Evolutionary conservation across 2,888 invertebrate species (phyloP), one percentile per base, ranked within the genome.

Genomic region (Folsomia manolachei): DNA sequence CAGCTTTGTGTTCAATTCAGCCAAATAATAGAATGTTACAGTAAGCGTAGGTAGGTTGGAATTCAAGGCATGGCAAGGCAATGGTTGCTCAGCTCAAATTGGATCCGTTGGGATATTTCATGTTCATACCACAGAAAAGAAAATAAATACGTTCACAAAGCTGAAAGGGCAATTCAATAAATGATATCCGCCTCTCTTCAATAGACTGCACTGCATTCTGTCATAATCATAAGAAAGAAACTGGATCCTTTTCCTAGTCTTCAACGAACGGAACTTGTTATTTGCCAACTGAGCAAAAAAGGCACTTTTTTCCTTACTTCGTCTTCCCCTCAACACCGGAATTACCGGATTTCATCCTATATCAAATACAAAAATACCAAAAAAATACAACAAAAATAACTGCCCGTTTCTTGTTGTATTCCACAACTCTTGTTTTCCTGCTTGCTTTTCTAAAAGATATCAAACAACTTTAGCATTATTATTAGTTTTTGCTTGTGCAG

Each of bases 141-240:
- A 4, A 19, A 56, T 56, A 56, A 4, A 21, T 7, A 19, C 21
- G 4, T 9, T 51, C 7, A n/a, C 56, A 56, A 56, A 56, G 19
- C n/a, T 56, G 18, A 19, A 56, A 7, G 4, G 11, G 21, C 56
- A 56, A 56, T 56, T 56, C 56, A 56, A 56, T 56, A 56, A 56
- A 56, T 56, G 21, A 56, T 56, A 56, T 56, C 21, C 18, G 18
- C 56, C 56, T 4, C 18, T n/a, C 18, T 7, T 56, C 56, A 56
- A n/a, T 56, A n/a, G n/a, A n/a, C n/a, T n/a, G n/a, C n/a, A 56
- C 56, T 56, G 19, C 56, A 56, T 56, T 56, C 56, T 56, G 19
- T 56, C 56, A 56, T 21, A 56, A 56, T 56, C 56, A 56, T n/a
- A n/a, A n/a, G n/a, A n/a, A n/a, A n/a, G n/a, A n/a, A n/a, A n/a